Base-by-base conservation (phyloP, 2,888 invertebrate genomes). In the Philereme vetulata region DNA sequence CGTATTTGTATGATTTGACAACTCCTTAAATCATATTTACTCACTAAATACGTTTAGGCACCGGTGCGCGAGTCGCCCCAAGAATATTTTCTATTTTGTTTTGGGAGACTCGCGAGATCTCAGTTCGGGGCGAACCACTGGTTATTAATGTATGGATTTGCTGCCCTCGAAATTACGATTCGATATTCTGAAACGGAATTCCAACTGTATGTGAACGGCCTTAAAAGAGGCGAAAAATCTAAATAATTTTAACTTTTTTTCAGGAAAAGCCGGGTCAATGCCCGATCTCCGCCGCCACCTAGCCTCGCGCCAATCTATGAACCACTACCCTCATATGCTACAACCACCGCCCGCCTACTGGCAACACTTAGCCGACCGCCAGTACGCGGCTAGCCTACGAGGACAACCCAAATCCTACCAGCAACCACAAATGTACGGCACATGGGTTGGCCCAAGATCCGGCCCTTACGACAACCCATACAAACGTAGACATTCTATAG, bases 401-500 rank as follows among this genome's bases (percentile, higher is more conserved):
- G 90, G 90, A 11, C 80, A 78, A 68, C 91, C 91, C 0, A 88
- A 89, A 55, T 61, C 81, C n/a, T 83, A 81, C 71, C 77, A 76
- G 40, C 70, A 76, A 2, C 84, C 84, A 0, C 90, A 89, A 58
- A 80, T 81, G 70, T 91, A 86, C 70, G 91, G 90, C 5, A 92
- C 92, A 4, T 91, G 91, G 89, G 89, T 92, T 21, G 91, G 91
- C 8, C 92, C 90, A 1, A 80, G 93, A 70, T 82, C 90, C 7
- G 86, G 87, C 5, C 88, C 88, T 1, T 90, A 90, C 81, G 93
- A 93, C 59, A 88, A 92, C 77, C 90, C 92, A 5, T 89, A 92
- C 81, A 93, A 93, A 69, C 83, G 93, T 65, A 82, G 93, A 75
- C 93, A 93, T 76, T 94, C 92, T 44, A 81, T 93, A 44, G 92